These are phyloP conservation scores for Halcyon smyrnensis DNA, from an alignment of 2,797 vertebrate genomes.

Conservation along the genomic window DNA sequence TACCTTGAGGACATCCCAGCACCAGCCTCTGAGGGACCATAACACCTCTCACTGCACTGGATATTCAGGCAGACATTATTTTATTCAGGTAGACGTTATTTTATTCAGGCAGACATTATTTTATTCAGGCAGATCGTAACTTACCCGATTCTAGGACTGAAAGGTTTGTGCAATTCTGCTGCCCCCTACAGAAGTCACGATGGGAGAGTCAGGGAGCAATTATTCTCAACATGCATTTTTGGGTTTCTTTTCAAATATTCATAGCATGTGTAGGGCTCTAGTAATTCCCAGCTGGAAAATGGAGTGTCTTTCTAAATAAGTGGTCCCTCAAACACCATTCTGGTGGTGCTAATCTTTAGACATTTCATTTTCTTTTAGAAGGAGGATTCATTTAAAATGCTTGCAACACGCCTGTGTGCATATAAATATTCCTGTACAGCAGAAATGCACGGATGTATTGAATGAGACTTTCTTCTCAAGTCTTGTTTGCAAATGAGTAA, in stretches of 20 bases:
- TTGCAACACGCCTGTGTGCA: neutral
- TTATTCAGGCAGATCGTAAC: neutral
- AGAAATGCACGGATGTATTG: neutral
- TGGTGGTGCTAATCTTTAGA: neutral
- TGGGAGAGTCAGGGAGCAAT: neutral
- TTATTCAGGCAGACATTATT: neutral
- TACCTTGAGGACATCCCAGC: neutral
- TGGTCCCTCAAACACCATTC: neutral
- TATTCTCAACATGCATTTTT: accelerated
- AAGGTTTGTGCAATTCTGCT: neutral
- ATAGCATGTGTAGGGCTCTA: accelerated
- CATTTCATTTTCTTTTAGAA: neutral
- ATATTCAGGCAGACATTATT: neutral
- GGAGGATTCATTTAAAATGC: neutral
- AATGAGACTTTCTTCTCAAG: neutral
- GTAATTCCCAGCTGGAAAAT: neutral
- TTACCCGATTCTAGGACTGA: accelerated
- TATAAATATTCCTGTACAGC: neutral
- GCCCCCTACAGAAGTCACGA: neutral
- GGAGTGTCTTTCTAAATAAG: neutral
- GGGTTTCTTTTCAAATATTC: neutral
- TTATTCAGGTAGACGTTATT: neutral
- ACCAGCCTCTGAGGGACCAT: accelerated
- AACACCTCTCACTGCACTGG: accelerated
- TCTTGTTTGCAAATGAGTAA: neutral